Evolutionary conservation across 2,888 invertebrate species (phyloP).

Genomic region (Dastarcus helophoroides): DNA sequence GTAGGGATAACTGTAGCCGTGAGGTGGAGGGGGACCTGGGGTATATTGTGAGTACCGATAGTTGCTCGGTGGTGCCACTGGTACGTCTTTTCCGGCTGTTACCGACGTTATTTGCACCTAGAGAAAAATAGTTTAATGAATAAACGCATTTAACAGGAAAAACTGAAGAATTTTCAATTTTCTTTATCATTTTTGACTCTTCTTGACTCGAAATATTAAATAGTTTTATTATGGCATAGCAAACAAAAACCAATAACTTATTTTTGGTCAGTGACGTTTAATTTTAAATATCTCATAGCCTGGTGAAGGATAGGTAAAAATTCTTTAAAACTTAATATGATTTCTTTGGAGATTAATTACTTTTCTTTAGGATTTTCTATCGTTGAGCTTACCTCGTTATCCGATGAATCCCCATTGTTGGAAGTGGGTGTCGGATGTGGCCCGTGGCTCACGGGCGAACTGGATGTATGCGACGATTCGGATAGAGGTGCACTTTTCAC

Average conservation of each 20-base stretch:
- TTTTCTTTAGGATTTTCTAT: too few species aligned
- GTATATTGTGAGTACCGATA: slow-evolving; percentile 35
- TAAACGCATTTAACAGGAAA: too few species aligned
- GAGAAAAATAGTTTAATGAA: slow-evolving; percentile 11
- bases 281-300: slow-evolving; percentile 1
- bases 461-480: slow-evolving; percentile 43
- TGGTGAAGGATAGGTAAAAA: slow-evolving; percentile 2
- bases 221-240: too few species aligned
- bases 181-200: too few species aligned
- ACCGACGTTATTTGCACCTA: slow-evolving; percentile 37
- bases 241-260: too few species aligned
- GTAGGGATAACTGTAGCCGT: slow-evolving; percentile 31
- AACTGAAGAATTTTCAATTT: too few species aligned
- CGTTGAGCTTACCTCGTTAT: slow-evolving; percentile 34
- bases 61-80: slow-evolving; percentile 37
- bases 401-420: slow-evolving; percentile 35
- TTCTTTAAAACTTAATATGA: slow-evolving; percentile 4
- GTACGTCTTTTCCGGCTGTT: slow-evolving; percentile 32
- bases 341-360: too few species aligned
- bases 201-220: too few species aligned
- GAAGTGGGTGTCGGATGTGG: slow-evolving; percentile 35
- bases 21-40: slow-evolving; percentile 24
- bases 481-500: slow-evolving; percentile 36
- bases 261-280: too few species aligned
- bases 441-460: slow-evolving; percentile 39